Evolutionary conservation across 2,797 vertebrate genomes (phyloP).

Genomic region (Gymnopithys bicolor): DNA sequence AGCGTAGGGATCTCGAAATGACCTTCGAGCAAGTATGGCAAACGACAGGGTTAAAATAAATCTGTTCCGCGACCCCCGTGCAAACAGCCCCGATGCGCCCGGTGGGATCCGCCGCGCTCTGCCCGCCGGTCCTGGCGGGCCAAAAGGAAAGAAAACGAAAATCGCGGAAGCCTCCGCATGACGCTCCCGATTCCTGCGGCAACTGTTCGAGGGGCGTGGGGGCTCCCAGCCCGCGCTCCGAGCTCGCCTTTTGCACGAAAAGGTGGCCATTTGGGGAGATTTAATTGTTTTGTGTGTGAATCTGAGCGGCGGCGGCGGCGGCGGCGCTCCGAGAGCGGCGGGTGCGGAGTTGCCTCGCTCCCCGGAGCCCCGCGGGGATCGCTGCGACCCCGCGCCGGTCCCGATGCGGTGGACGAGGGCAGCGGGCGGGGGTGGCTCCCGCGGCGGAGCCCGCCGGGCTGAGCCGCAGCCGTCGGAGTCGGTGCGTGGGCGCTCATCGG

Average conservation of each 20-base stretch:
- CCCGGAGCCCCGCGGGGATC: not conserved
- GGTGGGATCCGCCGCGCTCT: not conserved
- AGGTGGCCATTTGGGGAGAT: not conserved
- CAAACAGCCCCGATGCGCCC: not conserved
- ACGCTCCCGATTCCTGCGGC: not conserved
- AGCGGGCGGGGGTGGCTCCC: not conserved
- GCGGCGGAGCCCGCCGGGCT: not conserved
- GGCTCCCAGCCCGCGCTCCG: not conserved
- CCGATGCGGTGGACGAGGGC: not conserved
- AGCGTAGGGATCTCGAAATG: not conserved
- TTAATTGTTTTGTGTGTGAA: not conserved
- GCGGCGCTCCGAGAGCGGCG: not conserved
- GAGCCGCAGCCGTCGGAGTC: not conserved
- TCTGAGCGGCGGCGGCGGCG: not conserved
- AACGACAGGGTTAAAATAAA: not conserved
- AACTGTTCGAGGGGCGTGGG: not conserved
- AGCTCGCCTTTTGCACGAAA: not conserved
- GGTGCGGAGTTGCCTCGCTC: not conserved
- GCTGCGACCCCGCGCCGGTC: not conserved
- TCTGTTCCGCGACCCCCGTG: not conserved
- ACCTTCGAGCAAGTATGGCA: not conserved
- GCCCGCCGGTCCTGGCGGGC: not conserved
- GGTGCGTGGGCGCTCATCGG: not conserved
- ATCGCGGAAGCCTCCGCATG: not conserved
- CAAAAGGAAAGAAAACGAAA: conserved; percentile 37